Conservation (phyloP, 2,797 vertebrate species). For the Pseudotriccus pelzelni region DNA sequence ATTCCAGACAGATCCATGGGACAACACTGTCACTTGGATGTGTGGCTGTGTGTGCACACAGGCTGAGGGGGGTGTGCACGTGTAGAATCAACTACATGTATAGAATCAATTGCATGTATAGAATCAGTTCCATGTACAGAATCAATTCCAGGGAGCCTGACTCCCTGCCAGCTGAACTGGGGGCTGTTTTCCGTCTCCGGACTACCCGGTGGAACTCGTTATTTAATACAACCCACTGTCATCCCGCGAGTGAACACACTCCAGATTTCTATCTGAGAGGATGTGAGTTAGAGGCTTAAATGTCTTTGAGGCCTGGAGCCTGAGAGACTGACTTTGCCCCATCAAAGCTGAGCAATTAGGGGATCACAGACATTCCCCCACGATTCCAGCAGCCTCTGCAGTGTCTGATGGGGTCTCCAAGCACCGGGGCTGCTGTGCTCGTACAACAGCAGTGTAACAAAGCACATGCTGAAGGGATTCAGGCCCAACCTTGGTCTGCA, state of each 20-base stretch:
- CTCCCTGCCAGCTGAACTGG: not conserved
- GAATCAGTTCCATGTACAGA: not conserved
- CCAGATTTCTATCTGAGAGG: slow-evolving; percentile 26
- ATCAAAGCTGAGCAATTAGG: not conserved
- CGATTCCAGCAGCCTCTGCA: not conserved
- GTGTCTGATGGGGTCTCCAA: not conserved
- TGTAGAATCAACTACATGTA: not conserved
- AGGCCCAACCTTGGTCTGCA: not conserved
- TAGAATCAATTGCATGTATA: not conserved
- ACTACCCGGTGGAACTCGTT: not conserved
- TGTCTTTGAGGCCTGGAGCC: not conserved
- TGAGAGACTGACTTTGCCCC: not conserved
- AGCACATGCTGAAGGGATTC: not conserved
- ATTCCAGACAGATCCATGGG: not conserved
- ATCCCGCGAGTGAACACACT: not conserved
- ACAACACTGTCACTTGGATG: rapidly evolving
- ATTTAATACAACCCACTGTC: slow-evolving; percentile 17
- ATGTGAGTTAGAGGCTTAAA: not conserved
- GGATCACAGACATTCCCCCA: not conserved
- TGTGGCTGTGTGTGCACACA: not conserved
- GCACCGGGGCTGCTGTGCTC: not conserved
- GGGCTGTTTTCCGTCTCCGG: not conserved
- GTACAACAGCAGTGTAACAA: not conserved
- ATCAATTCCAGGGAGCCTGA: not conserved
- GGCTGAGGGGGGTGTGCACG: not conserved